Base-by-base conservation (phyloP, 2,113 vertebrate species). In the Stomatorhinus ivindoensis region DNA sequence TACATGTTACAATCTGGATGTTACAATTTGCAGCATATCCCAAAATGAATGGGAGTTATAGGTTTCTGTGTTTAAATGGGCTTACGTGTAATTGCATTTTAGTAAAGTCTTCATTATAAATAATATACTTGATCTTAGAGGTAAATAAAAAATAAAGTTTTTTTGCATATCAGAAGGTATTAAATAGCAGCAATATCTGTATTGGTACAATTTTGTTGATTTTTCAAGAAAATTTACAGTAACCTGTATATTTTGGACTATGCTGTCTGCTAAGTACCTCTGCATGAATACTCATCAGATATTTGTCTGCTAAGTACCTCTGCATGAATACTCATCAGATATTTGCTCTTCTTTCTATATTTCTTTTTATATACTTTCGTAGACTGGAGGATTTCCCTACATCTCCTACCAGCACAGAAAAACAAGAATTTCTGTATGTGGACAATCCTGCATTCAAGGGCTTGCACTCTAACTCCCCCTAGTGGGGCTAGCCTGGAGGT, bases 381-480 rank as follows among this genome's bases (percentile, higher is more conserved):
- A 99, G 98, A 97, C 97, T 99, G 97, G 98, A 99, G 97, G 98
- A 99, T 96, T 99, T 99, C 95, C 98, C 98, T 95, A 99, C 98
- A 94, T 99, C 98, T 97, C 98, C 98, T 96, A 99, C 98, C 96
- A 99, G 98, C 95, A 99, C 98, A 96, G 97, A 97, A 96, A 99
- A 99, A 97, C 98, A 99, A 96, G 98, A 99, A 96, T 99, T 99
- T 98, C 97, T 99, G 98, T 99, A 99, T 97, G 98, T 99, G 90
- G 94, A 92, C 95, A 91, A 89, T 94, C 44, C 82, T 84, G 44
- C 95, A 93, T 87, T 93, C 93, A 93, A 94, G 92, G 94, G 94
- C 94, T 94, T 58, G 39, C 82, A 84, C 55, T 58, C 35, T 44
- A 46, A 44, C 27, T 53, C 31, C 87, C 82, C 82, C 44, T 47